Base-by-base conservation (phyloP, 2,888 invertebrate genomes). In the Imbricaverruca yamaguchii region DNA sequence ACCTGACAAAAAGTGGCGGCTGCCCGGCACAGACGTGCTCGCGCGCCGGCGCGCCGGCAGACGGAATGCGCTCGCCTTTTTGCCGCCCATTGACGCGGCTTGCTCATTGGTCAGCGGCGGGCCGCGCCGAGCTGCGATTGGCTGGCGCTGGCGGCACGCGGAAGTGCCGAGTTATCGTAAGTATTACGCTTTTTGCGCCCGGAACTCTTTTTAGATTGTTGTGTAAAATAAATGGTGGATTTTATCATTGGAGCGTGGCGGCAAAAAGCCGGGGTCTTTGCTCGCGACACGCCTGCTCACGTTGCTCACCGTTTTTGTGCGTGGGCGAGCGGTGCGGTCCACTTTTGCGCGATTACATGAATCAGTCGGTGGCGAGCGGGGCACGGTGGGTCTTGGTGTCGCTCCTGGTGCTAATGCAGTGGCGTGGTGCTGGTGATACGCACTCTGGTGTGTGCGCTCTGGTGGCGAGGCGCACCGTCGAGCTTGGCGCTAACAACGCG, bases 201-300 rank as follows among this genome's bases (percentile, higher is more conserved):
- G 69, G 25, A 69, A 69, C 69, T 69, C 69, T 69, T 69, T 69
- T 69, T 69, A 69, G 39, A 39, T 69, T 69, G 69, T 69, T 69
- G 69, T 69, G 69, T 69, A 69, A 69, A 69, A 69, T 69, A 69
- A 69, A 69, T 69, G 69, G 69, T 25, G 25, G 69, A 15, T 69
- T 69, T 39, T 69, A 69, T 69, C 69, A 69, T 39, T 39, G 69
- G 69, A 25, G 69, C 23, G 39, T n/a, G 69, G 15, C 69, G 69
- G 39, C 69, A 69, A 69, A 69, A 69, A 69, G 39, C 9, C 69
- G 39, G 39, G 69, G 69, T 69, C 69, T 69, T 39, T 69, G 69
- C 39, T 39, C 69, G 69, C 69, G 4, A 39, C 39, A 39, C 15
- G 69, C 6, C 12, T 25, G 69, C 25, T 12, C 13, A 39, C 39